Evolutionary conservation across 1,140 invertebrate genomes (phyloP).

Genomic region (Metopolophium dirhodum): DNA sequence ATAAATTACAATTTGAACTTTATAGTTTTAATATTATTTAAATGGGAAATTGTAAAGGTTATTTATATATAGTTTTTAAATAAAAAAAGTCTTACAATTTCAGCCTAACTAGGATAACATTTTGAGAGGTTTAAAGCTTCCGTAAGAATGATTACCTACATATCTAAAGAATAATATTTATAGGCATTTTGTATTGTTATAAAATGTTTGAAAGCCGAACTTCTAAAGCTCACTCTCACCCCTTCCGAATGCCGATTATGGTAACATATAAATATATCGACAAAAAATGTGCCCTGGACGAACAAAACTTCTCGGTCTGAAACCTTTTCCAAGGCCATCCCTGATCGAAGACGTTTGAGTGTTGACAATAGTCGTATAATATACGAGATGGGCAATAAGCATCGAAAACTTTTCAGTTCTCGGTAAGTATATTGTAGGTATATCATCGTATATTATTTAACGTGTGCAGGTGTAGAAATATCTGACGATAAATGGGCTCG

Average conservation of each 20-base stretch:
- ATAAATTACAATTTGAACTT: too few relatives aligned
- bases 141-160: not conserved
- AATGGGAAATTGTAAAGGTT: too few relatives aligned
- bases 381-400: not conserved
- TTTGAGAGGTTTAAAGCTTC: not conserved
- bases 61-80: not conserved
- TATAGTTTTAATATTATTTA: too few relatives aligned
- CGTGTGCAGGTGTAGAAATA: not conserved
- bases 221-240: not conserved
- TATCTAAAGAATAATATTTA: too few relatives aligned
- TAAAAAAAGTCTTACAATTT: not conserved
- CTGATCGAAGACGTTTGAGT: not conserved
- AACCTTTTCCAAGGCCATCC: not conserved
- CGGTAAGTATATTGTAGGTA: not conserved
- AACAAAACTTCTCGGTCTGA: not conserved
- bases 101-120: not conserved
- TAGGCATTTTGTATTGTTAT: not conserved
- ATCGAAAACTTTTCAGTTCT: not conserved
- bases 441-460: conserved; percentile 3
- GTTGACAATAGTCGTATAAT: not conserved
- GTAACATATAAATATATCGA: not conserved
- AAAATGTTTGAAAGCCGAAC: not conserved
- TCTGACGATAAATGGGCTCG: not conserved
- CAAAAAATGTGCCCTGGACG: not conserved
- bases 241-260: not conserved